Percentiles rank a stretch among this genome's conserved stretches.
Conservation (phyloP, 2,113 vertebrate species). For the Periophthalmus modestus region DNA sequence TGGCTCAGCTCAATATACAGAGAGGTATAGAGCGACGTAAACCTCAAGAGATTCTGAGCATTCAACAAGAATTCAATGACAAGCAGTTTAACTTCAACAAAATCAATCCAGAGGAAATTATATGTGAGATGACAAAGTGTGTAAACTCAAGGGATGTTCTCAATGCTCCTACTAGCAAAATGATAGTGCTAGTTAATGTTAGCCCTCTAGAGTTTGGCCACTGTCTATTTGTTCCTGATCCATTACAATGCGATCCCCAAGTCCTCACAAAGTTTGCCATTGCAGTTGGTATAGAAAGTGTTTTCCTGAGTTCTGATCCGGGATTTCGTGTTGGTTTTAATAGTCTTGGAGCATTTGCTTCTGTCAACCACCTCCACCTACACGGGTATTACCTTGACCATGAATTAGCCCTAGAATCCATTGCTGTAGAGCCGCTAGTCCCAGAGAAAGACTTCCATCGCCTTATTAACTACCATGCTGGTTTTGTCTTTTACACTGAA, state of each 20-base stretch:
- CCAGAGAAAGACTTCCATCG: constrained; percentile 65
- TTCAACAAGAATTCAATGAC: constrained; percentile 82
- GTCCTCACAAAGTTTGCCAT: constrained; percentile 73
- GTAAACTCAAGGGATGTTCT: background rate
- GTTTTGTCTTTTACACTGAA: constrained; percentile 83
- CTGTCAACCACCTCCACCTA: constrained; percentile 91
- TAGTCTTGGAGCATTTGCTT: constrained; percentile 89
- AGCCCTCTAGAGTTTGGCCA: constrained; percentile 90
- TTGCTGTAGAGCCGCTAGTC: constrained; percentile 67
- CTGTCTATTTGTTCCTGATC: constrained; percentile 86
- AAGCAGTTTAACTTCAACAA: constrained; percentile 87
- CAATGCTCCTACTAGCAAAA: constrained; percentile 4
- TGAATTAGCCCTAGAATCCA: constrained; percentile 79
- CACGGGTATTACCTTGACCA: constrained; percentile 85
- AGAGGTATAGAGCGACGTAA: constrained; percentile 81
- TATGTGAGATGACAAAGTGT: constrained; percentile 77
- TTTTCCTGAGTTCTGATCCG: constrained; percentile 83
- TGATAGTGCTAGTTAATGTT: constrained; percentile 82
- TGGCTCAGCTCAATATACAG: constrained; percentile 87
- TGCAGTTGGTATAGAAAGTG: constrained; percentile 75
- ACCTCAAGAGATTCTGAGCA: constrained; percentile 83
- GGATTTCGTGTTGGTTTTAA: constrained; percentile 92
- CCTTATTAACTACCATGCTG: constrained; percentile 74
- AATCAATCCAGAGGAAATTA: constrained; percentile 79
- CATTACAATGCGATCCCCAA: constrained; percentile 78